Evolutionary conservation across 2,888 invertebrate genomes (phyloP), one percentile per base, ranked within the genome.

Genomic region (Stegophylla sp.): DNA sequence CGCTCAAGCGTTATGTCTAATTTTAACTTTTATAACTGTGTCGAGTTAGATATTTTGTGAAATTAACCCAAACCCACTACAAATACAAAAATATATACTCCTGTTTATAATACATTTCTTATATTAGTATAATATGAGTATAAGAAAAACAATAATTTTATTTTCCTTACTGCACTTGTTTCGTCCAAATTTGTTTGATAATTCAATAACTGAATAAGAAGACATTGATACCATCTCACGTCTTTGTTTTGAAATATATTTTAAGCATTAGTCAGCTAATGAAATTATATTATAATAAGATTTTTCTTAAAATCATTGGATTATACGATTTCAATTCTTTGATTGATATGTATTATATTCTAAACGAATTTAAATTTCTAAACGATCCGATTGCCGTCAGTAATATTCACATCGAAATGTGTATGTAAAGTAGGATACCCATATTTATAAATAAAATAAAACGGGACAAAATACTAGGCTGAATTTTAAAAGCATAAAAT

Each of bases 331-430:
- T 56, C 7, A 56, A 56, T 43, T 43, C 17, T 23, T 41, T 53
- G 41, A 72, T 72, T 17, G 56, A 41, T 41, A 59, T 43, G 41
- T 26, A 15, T 20, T 23, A 41, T 43, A 51, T 53, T 15, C 23
- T 23, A 43, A 64, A 53, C 41, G 23, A 23, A 75, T 75, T 75
- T 64, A 41, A 76, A 76, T 76, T 76, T 76, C 51, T 53, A 66
- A 76, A 53, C n/a, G 23, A 23, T 23, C 23, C 23, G 64, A 66
- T 66, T 26, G 41, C 64, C 53, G 26, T 53, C 61, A 13, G 34
- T 34, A 34, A 34, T 7, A 34, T 34, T 34, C 34, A 34, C 34
- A 34, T 34, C 34, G 7, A 34, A 34, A 34, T 34, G 34, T 34
- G 34, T 34, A 3, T 34, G 3, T 34, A 34, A 34, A 34, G 7